Evolutionary conservation across 2,888 invertebrate genomes (phyloP).

Genomic region (Synanthedon andrenaeformis): DNA sequence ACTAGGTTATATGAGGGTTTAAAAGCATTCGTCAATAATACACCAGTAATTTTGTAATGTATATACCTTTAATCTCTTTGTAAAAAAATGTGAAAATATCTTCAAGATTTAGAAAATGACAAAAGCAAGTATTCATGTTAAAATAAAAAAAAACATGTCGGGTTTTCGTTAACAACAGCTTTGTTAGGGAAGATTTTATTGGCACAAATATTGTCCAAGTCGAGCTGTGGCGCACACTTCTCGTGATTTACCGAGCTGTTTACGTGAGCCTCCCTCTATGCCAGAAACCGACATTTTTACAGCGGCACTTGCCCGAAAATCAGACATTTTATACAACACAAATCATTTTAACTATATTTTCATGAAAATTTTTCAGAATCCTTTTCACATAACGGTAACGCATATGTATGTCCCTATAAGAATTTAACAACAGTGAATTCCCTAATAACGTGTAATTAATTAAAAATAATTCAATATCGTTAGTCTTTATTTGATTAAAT

Average conservation of each 20-base stretch:
- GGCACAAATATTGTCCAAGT: conserved; percentile 66
- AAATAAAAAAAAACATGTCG: conserved; percentile 50
- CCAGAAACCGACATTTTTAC: conserved; percentile 50
- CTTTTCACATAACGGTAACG: conserved; percentile 5
- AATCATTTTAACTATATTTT: conserved; percentile 47
- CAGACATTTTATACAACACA: conserved; percentile 48
- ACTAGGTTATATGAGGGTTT: too few relatives aligned
- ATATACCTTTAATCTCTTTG: too few relatives aligned
- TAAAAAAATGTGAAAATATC: background rate
- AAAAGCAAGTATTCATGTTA: conserved; percentile 35
- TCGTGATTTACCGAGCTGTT: conserved; percentile 65
- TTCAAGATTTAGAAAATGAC: conserved; percentile 17
- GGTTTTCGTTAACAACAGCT: conserved; percentile 62
- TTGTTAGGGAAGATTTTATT: conserved; percentile 64
- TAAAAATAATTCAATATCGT: too few relatives aligned
- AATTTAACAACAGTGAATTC: background rate
- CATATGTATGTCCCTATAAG: conserved; percentile 5
- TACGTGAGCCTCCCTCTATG: conserved; percentile 52
- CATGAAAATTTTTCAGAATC: conserved; percentile 27
- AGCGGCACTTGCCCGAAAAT: conserved; percentile 44
- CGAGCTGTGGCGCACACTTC: conserved; percentile 51
- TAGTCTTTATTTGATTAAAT: too few relatives aligned
- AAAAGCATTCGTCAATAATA: too few relatives aligned
- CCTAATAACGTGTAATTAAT: too few relatives aligned
- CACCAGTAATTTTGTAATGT: too few relatives aligned